These are phyloP conservation scores for Indri indri DNA, from an alignment of 2,113 vertebrate species.

Conservation along the genomic window DNA sequence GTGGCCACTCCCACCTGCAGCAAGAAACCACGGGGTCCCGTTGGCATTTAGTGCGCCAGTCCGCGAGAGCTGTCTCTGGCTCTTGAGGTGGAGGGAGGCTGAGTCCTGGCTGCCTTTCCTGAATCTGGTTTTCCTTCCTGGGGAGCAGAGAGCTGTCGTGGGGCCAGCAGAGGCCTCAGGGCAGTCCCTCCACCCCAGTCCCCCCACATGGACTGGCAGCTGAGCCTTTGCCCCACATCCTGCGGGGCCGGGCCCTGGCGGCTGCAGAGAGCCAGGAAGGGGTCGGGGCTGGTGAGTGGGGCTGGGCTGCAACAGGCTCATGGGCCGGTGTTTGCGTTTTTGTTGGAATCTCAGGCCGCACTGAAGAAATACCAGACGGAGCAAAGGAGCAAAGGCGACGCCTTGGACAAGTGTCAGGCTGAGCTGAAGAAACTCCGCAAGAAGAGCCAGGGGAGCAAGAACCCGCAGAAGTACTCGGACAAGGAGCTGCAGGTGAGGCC, in stretches of 20 bases:
- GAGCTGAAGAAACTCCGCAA: constrained; percentile 98
- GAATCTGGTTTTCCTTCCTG: background rate
- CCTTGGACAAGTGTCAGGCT: constrained; percentile 95
- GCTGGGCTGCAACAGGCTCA: background rate
- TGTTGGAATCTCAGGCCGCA: constrained; percentile 87
- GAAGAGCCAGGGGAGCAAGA: constrained; percentile 99
- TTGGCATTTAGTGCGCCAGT: too few relatives aligned
- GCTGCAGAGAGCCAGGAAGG: accelerated
- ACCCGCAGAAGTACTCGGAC: constrained; percentile 97
- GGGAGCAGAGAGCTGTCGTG: background rate
- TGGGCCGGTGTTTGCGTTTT: accelerated
- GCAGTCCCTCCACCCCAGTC: too few relatives aligned
- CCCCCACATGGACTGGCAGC: background rate
- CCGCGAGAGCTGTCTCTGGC: background rate
- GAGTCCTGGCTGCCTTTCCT: background rate
- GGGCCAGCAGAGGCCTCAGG: background rate
- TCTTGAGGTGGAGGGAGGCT: accelerated
- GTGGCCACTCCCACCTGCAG: background rate
- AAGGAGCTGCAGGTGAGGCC: constrained; percentile 95
- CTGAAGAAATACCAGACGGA: constrained; percentile 98
- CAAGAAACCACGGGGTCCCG: too few relatives aligned
- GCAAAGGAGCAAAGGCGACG: constrained; percentile 95
- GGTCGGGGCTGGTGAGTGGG: too few relatives aligned
- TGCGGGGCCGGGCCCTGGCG: accelerated
- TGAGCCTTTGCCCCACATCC: accelerated